These are phyloP conservation scores for Labeo rohita DNA, from an alignment of 2,113 vertebrate species.

Conservation along the genomic window DNA sequence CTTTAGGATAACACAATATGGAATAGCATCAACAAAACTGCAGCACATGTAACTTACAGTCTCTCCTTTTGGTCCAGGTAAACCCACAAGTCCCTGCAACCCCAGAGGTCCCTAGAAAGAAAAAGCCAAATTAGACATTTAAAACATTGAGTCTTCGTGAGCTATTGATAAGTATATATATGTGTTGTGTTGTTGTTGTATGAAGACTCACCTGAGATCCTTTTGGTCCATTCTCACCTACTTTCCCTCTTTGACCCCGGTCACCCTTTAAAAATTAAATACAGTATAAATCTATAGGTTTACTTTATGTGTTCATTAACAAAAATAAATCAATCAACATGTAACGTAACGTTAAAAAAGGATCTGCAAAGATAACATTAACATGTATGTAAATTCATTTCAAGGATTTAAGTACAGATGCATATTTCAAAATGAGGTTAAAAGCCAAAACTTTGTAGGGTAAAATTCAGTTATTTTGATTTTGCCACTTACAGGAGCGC, in stretches of 20 bases:
- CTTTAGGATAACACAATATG: not conserved
- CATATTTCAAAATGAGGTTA: not conserved
- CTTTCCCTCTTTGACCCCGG: slow-evolving; percentile 83
- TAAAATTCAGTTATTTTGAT: not conserved
- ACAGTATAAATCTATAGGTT: not conserved
- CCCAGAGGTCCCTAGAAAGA: slow-evolving; percentile 81
- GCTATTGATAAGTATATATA: not conserved
- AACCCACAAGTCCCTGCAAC: slow-evolving; percentile 84
- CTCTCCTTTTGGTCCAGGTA: slow-evolving; percentile 90
- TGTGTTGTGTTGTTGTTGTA: not conserved
- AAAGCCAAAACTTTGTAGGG: not conserved
- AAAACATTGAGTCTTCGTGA: not conserved
- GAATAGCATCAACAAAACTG: not conserved
- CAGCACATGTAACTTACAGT: slow-evolving; percentile 76
- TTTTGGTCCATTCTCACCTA: slow-evolving; percentile 87
- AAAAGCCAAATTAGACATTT: not conserved
- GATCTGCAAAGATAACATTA: not conserved
- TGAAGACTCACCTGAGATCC: slow-evolving; percentile 81
- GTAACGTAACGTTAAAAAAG: not conserved
- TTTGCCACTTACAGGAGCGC: slow-evolving; percentile 81
- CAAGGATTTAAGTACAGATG: not conserved
- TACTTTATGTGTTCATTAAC: not conserved
- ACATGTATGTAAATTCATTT: not conserved
- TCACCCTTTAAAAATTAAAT: slow-evolving; percentile 80
- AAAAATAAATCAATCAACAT: not conserved